phyloP scores from a whole-genome alignment of 1,140 invertebrate species.

The Philotrypesis tridentata region DNA sequence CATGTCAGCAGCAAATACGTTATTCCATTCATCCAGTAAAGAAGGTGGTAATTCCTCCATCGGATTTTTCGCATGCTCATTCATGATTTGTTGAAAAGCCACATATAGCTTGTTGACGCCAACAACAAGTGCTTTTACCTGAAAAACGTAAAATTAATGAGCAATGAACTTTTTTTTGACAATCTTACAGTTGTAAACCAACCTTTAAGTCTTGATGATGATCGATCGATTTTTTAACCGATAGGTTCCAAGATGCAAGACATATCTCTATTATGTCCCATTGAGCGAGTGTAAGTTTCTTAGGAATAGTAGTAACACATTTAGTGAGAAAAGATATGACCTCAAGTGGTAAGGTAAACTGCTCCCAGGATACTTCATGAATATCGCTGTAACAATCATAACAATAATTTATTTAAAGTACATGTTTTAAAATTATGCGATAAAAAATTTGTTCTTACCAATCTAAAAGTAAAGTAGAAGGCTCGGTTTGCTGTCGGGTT shows the following conservation, averaged over 20 bases:
- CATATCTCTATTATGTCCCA: conserved; percentile 82
- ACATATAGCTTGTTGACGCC: conserved; percentile 74
- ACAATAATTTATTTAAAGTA: conserved; percentile 17
- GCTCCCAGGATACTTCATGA: conserved; percentile 62
- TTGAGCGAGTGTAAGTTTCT: conserved; percentile 69
- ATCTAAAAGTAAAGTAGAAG: conserved; percentile 57
- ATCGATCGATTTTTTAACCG: conserved; percentile 69
- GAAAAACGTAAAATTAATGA: conserved; percentile 43
- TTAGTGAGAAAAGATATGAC: conserved; percentile 66
- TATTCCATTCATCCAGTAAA: conserved; percentile 77
- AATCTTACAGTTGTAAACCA: neutral
- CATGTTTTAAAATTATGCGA: neutral
- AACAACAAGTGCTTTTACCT: conserved; percentile 73
- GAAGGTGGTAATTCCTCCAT: conserved; percentile 69
- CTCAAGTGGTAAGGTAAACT: conserved; percentile 64
- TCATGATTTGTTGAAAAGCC: conserved; percentile 70
- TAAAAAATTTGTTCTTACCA: conserved; percentile 52
- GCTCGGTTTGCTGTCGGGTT: conserved; percentile 54
- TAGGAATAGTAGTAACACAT: conserved; percentile 64
- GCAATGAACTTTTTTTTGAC: no score
- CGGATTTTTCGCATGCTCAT: conserved; percentile 68
- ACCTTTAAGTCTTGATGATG: conserved; percentile 70
- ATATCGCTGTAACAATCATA: conserved; percentile 63
- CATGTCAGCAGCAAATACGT: conserved; percentile 74
- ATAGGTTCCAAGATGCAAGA: conserved; percentile 77